A percentile compares a stretch with the other conserved stretches of the same genome.
These are phyloP conservation scores for Sarcophaga subvicina DNA, from an alignment of 2,888 invertebrate species.

Conservation along the genomic window DNA sequence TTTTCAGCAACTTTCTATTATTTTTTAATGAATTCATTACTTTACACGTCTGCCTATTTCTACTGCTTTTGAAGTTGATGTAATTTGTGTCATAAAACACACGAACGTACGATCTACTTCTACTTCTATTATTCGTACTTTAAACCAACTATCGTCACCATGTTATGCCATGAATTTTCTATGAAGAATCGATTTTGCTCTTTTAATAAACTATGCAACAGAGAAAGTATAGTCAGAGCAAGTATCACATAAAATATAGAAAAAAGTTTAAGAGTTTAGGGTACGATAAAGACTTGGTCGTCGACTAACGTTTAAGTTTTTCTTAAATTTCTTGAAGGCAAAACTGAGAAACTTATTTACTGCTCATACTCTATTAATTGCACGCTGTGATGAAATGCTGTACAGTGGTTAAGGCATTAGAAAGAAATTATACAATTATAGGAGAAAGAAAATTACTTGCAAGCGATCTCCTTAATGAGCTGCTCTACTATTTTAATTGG, in stretches of 20 bases:
- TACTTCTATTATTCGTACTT: background rate
- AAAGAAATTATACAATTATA: too few relatives aligned
- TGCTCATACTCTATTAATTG: constrained; percentile 1
- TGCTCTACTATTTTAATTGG: too few relatives aligned
- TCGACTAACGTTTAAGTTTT: constrained; percentile 2
- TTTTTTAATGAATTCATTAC: background rate
- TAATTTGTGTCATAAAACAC: too few relatives aligned
- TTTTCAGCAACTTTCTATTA: background rate
- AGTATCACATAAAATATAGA: too few relatives aligned
- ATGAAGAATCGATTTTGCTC: background rate
- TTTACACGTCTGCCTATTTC: background rate
- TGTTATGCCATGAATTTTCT: constrained; percentile 1
- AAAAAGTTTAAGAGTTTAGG: background rate
- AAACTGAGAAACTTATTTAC: background rate
- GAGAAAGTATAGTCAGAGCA: background rate
- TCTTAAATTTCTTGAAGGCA: background rate
- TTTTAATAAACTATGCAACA: background rate
- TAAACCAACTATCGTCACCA: background rate
- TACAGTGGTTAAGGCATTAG: background rate
- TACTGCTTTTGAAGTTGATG: background rate
- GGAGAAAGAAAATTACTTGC: too few relatives aligned
- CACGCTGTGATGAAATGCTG: constrained; percentile 22
- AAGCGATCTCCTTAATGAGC: too few relatives aligned
- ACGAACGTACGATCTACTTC: too few relatives aligned
- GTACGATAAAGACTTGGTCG: constrained; percentile 36